Evolutionary conservation across 2,888 invertebrate species (phyloP).

Genomic region (Mesochorus sp.): DNA sequence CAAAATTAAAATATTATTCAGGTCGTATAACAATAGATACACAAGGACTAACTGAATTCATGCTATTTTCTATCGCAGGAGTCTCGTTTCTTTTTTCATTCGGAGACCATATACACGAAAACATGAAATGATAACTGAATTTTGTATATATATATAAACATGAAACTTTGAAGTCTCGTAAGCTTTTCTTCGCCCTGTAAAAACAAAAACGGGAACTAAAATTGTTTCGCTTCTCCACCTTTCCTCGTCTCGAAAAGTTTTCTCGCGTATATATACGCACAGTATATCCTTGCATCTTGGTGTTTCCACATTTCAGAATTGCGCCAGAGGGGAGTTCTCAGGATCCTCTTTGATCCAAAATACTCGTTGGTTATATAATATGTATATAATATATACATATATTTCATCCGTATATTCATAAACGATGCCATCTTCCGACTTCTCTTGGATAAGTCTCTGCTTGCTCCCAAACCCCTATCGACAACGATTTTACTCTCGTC

Average conservation of each 20-base stretch:
- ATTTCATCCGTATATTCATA: conserved; percentile 53
- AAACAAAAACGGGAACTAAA: not conserved
- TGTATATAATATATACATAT: conserved; percentile 24
- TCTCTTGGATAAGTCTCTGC: conserved; percentile 22
- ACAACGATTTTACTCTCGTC: conserved; percentile 10
- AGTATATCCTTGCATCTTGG: conserved; percentile 8
- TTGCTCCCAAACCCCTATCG: not conserved
- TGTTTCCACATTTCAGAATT: conserved; percentile 8
- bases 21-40: too few species aligned
- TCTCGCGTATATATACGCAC: too few species aligned
- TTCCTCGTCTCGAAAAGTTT: conserved; percentile 12
- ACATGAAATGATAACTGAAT: too few species aligned
- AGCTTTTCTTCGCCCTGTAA: not conserved
- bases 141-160: not conserved
- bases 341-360: conserved; percentile 55
- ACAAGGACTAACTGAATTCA: too few species aligned
- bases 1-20: too few species aligned
- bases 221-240: not conserved
- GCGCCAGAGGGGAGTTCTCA: conserved; percentile 33
- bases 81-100: too few species aligned
- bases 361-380: not conserved
- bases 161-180: not conserved
- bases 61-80: too few species aligned
- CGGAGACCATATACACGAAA: too few species aligned
- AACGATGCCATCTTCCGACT: conserved; percentile 48